Base-by-base conservation (phyloP, 2,113 vertebrate genomes). In the Glaucidium brasilianum region DNA sequence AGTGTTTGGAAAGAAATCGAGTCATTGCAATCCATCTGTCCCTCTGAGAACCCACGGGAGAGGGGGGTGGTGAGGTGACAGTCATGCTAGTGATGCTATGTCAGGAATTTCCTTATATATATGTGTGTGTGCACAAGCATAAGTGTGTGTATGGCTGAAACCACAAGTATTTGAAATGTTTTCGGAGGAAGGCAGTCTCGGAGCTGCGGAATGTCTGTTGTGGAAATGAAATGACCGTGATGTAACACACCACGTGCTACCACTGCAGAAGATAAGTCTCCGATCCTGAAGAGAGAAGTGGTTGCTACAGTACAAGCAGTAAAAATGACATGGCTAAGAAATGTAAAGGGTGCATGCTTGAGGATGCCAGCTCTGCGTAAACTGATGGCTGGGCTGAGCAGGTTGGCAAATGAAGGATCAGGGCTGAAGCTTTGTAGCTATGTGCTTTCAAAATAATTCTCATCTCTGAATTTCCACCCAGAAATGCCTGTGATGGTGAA, bases 201-300 rank as follows among this genome's bases (percentile, higher is more conserved):
- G 95, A 97, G 63, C 92, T 96, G 74, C 78, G 83, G 81, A 95
- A 97, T 92, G 29, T 96, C 81, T 90, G 77, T 39, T 18, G 1
- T 95, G 91, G 94, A 98, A 97, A 96, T 79, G 76, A 95, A 96
- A 89, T 92, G 82, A 94, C 53, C 18, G 75, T 43, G 86, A 91
- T 81, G 69, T 94, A 94, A 97, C 80, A 80, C 32, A 88, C 62
- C 6, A 62, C 43, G 52, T 91, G 82, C 73, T 89, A 96, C 90
- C 10, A 43, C 60, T 96, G 93, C 50, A 95, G 96, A 96, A 96
- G 83, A 89, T 49, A 90, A 94, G 85, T 80, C 52, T 79, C 85
- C 83, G 85, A 89, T 60, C 56, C 47, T 76, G 73, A 89, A 77
- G 88, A 94, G 92, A 85, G 74, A 73, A 26, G 16, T 41, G 94